These are phyloP conservation scores for Xylophagus ater DNA, from an alignment of 2,888 invertebrate genomes.

Conservation along the genomic window DNA sequence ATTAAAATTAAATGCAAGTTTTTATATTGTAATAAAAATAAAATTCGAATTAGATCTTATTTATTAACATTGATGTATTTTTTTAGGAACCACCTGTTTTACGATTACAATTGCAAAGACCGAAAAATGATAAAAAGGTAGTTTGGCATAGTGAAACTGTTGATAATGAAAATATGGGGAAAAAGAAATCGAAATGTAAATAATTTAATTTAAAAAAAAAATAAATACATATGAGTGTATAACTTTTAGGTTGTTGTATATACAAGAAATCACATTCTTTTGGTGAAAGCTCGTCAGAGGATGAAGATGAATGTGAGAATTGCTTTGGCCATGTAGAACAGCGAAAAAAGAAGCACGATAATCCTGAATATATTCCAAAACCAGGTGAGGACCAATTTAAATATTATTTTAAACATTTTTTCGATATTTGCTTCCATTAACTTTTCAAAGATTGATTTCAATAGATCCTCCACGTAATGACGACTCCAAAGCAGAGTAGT, in stretches of 20 bases:
- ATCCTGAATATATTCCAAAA: no score
- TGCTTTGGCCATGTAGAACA: slow-evolving; percentile 73
- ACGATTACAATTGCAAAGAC: slow-evolving; percentile 54
- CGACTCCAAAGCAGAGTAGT: no score
- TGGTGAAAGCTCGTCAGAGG: slow-evolving; percentile 79
- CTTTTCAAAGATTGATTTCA: no score
- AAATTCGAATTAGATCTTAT: no score
- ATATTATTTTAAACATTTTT: no score
- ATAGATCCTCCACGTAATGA: no score
- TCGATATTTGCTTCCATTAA: no score
- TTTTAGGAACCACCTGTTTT: slow-evolving; percentile 46
- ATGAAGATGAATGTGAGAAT: slow-evolving; percentile 75
- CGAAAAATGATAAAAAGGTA: slow-evolving; percentile 65
- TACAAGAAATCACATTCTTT: slow-evolving; percentile 82
- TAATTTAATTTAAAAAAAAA: slow-evolving; percentile 15
- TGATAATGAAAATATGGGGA: slow-evolving; percentile 90
- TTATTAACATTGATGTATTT: slow-evolving; percentile 3
- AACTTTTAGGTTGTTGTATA: slow-evolving; percentile 73
- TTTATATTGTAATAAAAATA: no score
- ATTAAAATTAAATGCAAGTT: no score
- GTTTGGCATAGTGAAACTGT: slow-evolving; percentile 84
- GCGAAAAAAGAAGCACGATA: slow-evolving; percentile 37
- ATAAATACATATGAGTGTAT: slow-evolving; percentile 1
- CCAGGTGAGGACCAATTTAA: no score
- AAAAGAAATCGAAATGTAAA: slow-evolving; percentile 94